Conservation (phyloP, 2,113 vertebrate species). For the Donacobius atricapilla region DNA sequence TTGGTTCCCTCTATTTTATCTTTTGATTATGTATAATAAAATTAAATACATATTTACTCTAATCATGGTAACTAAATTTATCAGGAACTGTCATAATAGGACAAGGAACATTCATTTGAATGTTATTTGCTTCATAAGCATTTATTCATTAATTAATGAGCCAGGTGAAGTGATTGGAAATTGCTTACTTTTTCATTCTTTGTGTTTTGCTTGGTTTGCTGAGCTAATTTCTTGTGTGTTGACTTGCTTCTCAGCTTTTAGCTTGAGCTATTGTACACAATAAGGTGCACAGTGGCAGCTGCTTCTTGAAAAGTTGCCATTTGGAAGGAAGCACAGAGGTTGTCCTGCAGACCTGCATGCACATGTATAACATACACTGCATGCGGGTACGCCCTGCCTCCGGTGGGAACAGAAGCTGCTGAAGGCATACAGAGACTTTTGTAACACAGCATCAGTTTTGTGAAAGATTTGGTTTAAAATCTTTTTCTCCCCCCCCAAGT, state of each 20-base stretch:
- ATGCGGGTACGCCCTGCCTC: not conserved
- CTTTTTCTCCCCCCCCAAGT: too few relatives aligned
- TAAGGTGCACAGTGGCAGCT: not conserved
- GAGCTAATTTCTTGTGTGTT: not conserved
- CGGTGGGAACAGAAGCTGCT: not conserved
- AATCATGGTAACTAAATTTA: not conserved
- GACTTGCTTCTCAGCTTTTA: not conserved
- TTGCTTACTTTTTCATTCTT: not conserved
- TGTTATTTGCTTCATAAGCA: not conserved
- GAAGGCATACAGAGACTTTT: not conserved
- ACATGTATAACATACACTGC: not conserved
- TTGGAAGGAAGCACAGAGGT: not conserved
- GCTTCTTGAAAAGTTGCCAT: not conserved
- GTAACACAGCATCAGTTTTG: not conserved
- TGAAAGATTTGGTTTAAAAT: not conserved
- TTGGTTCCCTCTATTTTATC: not conserved
- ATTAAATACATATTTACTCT: not conserved
- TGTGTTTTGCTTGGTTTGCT: not conserved
- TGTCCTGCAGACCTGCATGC: not conserved
- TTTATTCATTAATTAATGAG: not conserved
- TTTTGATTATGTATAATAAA: not conserved
- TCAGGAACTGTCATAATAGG: not conserved
- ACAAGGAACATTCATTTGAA: not conserved
- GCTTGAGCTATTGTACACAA: not conserved
- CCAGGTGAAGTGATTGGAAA: not conserved